phyloP scores from a whole-genome alignment of 2,113 vertebrate genomes.

The Macroglossus sobrinus region DNA sequence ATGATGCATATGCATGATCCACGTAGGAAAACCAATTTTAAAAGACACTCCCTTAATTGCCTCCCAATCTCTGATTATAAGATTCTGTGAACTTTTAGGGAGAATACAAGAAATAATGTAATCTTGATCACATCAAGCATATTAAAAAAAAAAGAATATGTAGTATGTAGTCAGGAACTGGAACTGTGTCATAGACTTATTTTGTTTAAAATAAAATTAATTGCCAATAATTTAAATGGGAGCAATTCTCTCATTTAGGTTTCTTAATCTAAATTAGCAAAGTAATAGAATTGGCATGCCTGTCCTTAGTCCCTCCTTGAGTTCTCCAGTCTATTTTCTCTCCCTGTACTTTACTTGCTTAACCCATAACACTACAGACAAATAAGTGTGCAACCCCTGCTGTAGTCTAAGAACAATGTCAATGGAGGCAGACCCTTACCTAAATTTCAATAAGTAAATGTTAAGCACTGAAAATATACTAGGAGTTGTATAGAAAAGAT shows the following conservation, averaged over 20 bases:
- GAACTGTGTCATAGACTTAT: not conserved
- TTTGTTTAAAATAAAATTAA: not conserved
- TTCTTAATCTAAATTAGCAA: not conserved
- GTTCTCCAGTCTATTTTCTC: not conserved
- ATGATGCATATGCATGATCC: not conserved
- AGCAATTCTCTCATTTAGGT: not conserved
- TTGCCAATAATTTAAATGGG: not conserved
- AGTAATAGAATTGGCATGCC: not conserved
- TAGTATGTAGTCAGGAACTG: not conserved
- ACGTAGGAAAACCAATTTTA: not conserved
- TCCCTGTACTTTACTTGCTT: not conserved
- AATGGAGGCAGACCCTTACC: not conserved
- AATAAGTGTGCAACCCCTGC: not conserved
- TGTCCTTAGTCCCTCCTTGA: not conserved
- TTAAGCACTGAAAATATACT: not conserved
- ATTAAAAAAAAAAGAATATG: not conserved
- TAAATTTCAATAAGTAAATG: not conserved
- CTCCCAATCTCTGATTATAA: not conserved
- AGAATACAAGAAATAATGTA: not conserved
- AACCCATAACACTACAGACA: not conserved
- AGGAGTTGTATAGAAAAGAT: not conserved
- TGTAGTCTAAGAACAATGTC: not conserved
- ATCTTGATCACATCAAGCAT: not conserved
- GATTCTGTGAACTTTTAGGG: not conserved
- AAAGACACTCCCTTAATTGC: not conserved